A percentile compares a stretch with the other conserved stretches of the same genome.
These are phyloP conservation scores for Drosophila pseudotakahashii DNA, from an alignment of 2,888 invertebrate genomes.

Conservation along the genomic window DNA sequence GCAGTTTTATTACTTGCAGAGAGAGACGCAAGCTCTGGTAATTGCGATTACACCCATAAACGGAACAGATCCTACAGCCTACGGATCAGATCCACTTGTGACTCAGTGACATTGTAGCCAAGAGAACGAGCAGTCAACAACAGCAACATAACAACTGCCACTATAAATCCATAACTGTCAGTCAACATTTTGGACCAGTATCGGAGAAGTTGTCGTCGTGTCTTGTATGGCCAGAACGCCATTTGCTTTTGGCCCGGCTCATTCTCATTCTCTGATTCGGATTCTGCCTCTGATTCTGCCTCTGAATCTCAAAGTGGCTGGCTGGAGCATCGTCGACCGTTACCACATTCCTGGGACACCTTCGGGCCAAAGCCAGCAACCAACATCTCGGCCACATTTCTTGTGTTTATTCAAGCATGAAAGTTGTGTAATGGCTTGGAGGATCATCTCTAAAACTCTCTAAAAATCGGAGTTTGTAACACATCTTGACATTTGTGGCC, in stretches of 20 bases:
- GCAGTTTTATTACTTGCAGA: constrained; percentile 45
- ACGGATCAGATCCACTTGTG: constrained; percentile 45
- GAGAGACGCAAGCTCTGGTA: constrained; percentile 38
- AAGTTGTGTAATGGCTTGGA: constrained; percentile 54
- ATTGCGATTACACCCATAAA: constrained; percentile 70
- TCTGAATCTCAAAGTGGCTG: constrained; percentile 1
- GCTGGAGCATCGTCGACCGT: constrained; percentile 51
- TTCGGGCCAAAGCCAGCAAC: constrained; percentile 46
- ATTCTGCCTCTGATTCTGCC: constrained; percentile 5
- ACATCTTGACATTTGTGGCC: constrained; percentile 31
- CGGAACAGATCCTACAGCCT: constrained; percentile 48
- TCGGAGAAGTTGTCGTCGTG: constrained; percentile 57
- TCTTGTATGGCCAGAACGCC: constrained; percentile 72
- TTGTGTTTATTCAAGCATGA: constrained; percentile 57
- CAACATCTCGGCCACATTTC: constrained; percentile 48
- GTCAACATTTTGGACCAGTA: constrained; percentile 73
- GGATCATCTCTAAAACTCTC: constrained; percentile 2
- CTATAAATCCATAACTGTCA: constrained; percentile 80
- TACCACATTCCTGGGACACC: constrained; percentile 72
- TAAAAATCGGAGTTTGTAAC: constrained; percentile 35
- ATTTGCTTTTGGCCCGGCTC: constrained; percentile 45
- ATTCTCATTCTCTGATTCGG: constrained; percentile 2
- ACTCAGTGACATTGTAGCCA: constrained; percentile 76
- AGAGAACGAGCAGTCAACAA: constrained; percentile 31
- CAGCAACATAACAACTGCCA: constrained; percentile 55